Base-by-base conservation (phyloP, 1,140 invertebrate species). In the Aphaenogaster rudis region DNA sequence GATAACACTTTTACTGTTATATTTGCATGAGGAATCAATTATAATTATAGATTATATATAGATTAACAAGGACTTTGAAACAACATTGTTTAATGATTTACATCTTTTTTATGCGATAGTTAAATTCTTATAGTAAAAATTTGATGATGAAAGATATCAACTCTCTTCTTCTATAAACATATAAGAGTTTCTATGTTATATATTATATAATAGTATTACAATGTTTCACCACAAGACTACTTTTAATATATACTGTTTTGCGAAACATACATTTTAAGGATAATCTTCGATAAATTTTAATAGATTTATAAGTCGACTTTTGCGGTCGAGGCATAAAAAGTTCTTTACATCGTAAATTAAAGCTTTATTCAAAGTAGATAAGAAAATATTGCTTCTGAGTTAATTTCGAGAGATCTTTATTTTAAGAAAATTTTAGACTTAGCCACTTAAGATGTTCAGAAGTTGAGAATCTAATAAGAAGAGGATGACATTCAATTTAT, bases 311-410 rank as follows among this genome's bases (percentile, higher is more conserved):
- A 77, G 39, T 59, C 13, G n/a, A 59, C 45, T 42, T 8, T 13
- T n/a, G 15, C 39, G n/a, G 17, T 76, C n/a, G 4, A 57, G 9
- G 17, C 33, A 76, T 76, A 57, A 74, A 4, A 17, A 76, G 48
- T 72, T 57, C 17, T 76, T 76, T 57, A 76, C n/a, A 42, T 57
- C 72, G 72, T 57, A 57, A 76, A 76, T 76, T 57, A 57, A 76
- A 42, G 8, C 17, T 45, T 59, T 63, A 28, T n/a, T 13, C 39
- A 45, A 42, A 33, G 61, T 28, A 61, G 57, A 77, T 61, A 45
- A 61, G 21, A 17, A 45, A 77, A 77, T 48, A 15, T 61, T 28
- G 9, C 54, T 45, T 15, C 11, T 33, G 6, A 39, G n/a, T 76
- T 76, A 45, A 61, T 45, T 59, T 15, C 7, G 4, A 59, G 52